phyloP scores from a whole-genome alignment of 2,113 vertebrate species.

The Channa argus region DNA sequence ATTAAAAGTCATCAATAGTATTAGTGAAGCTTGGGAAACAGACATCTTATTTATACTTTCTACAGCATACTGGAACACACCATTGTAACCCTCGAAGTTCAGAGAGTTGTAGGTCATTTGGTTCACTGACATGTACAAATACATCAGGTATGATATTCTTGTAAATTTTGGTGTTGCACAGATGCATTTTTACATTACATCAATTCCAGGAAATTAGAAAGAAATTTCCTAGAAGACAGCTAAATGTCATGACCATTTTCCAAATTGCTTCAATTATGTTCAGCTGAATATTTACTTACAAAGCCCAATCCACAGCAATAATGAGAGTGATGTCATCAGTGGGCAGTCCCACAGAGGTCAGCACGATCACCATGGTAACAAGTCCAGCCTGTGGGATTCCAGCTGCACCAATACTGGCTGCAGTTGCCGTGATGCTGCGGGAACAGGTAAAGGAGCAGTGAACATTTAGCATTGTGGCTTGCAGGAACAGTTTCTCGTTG shows the following conservation, averaged over 20 bases:
- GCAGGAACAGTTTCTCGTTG: too few species aligned
- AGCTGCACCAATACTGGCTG: constrained; percentile 96
- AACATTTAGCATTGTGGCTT: background rate
- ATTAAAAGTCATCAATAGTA: background rate
- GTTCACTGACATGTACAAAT: background rate
- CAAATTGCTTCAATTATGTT: background rate
- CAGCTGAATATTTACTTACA: constrained; percentile 86
- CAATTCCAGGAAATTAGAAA: background rate
- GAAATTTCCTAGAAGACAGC: background rate
- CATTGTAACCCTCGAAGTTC: too few species aligned
- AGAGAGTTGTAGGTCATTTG: too few species aligned
- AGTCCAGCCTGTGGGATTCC: constrained; percentile 98
- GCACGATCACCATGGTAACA: constrained; percentile 98
- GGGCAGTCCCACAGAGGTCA: constrained; percentile 96
- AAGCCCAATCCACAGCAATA: constrained; percentile 96
- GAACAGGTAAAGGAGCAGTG: constrained; percentile 1
- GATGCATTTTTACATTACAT: background rate
- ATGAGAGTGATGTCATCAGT: constrained; percentile 98
- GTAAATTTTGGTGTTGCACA: background rate
- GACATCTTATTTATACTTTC: too few species aligned
- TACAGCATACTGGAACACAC: too few species aligned
- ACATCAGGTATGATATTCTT: background rate
- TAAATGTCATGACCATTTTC: background rate
- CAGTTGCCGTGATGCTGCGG: constrained; percentile 94
- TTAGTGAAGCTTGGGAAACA: background rate